Evolutionary conservation across 2,113 vertebrate species (phyloP).

Genomic region (Diadophis punctatus): DNA sequence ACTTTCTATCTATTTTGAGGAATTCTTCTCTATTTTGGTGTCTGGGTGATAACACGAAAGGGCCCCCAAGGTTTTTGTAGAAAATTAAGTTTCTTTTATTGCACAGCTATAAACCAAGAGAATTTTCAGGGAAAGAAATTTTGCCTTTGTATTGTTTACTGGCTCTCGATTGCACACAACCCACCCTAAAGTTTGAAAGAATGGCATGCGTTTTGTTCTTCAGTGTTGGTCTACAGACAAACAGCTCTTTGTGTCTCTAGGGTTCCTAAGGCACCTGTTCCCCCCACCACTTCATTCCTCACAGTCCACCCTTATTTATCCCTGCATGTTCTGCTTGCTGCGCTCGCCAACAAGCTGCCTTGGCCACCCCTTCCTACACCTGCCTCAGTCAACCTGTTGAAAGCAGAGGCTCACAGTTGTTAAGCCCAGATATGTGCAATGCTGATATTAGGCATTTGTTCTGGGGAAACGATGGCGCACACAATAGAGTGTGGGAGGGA

Average conservation of each 20-base stretch:
- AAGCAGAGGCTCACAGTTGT: constrained; percentile 39
- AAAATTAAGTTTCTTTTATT: neutral
- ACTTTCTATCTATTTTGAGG: neutral
- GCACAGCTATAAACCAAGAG: neutral
- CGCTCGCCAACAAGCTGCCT: constrained; percentile 40
- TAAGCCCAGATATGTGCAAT: neutral
- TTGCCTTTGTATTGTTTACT: neutral
- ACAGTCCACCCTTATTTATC: constrained; percentile 37
- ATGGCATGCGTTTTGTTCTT: neutral
- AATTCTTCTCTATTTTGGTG: neutral
- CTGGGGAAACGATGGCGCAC: neutral
- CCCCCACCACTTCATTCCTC: constrained; percentile 19
- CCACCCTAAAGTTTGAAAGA: neutral
- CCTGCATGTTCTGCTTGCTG: constrained; percentile 21
- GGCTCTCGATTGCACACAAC: constrained; percentile 20
- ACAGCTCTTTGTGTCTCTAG: constrained; percentile 58
- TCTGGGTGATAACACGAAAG: neutral
- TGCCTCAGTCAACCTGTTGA: constrained; percentile 11
- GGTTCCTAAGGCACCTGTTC: constrained; percentile 63
- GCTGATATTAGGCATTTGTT: constrained; percentile 37
- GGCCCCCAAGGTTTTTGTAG: neutral
- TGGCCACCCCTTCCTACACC: constrained; percentile 43
- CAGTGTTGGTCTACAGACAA: constrained; percentile 34
- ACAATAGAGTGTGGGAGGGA: neutral
- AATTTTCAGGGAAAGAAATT: neutral